A percentile compares a stretch with the other conserved stretches of the same genome.
Evolutionary conservation across 2,888 invertebrate genomes (phyloP).

Genomic region (Oscheius onirici): DNA sequence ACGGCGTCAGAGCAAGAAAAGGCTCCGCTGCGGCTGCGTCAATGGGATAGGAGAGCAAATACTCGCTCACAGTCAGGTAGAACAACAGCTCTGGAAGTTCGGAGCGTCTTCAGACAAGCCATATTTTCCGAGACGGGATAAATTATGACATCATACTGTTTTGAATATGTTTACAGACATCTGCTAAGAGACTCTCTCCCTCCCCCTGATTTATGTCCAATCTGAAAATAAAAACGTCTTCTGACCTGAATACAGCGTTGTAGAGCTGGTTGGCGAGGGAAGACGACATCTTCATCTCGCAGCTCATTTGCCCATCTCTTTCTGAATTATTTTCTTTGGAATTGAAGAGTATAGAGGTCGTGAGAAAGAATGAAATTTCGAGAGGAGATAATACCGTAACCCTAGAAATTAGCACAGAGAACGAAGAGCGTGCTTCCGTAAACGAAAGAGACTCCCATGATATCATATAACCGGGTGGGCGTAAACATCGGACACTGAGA

Average conservation of each 20-base stretch:
- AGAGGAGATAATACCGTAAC: no score
- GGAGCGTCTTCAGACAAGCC: not conserved
- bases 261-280: slow-evolving; percentile 25
- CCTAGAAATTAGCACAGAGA: not conserved
- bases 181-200: not conserved
- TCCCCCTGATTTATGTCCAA: no score
- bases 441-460: not conserved
- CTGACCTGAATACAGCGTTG: slow-evolving; percentile 26
- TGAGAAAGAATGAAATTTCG: not conserved
- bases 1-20: not conserved
- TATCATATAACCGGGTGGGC: slow-evolving; percentile 11
- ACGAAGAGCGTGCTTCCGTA: not conserved
- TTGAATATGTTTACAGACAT: not conserved
- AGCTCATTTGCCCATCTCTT: slow-evolving; percentile 15
- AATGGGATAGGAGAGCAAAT: slow-evolving; percentile 14
- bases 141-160: not conserved
- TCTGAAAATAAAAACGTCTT: not conserved
- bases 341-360: not conserved
- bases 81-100: not conserved
- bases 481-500: not conserved
- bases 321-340: no score
- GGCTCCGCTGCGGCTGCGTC: slow-evolving; percentile 22
- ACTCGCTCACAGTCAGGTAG: not conserved
- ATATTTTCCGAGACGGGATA: not conserved
- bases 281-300: slow-evolving; percentile 6